Conservation (phyloP, 1,140 invertebrate genomes). For the Orussus abietinus region DNA sequence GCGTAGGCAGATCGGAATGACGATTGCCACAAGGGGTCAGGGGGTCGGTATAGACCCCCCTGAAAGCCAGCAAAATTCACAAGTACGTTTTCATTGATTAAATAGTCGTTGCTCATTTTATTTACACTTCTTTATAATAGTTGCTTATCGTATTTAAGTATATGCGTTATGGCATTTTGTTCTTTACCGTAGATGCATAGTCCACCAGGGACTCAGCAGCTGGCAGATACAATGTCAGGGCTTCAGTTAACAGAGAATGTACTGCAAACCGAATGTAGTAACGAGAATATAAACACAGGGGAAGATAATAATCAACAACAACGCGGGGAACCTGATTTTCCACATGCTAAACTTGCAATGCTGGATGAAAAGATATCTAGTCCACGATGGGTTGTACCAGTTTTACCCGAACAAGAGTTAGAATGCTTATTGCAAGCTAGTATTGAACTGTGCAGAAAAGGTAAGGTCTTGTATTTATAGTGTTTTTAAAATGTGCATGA, state of each 20-base stretch:
- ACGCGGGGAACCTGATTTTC: conserved; percentile 71
- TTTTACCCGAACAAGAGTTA: conserved; percentile 92
- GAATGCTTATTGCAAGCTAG: conserved; percentile 87
- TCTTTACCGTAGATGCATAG: conserved; percentile 41
- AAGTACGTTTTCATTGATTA: conserved; percentile 40
- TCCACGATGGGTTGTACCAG: conserved; percentile 94
- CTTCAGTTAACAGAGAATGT: conserved; percentile 48
- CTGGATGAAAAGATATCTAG: conserved; percentile 94
- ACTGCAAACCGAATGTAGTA: conserved; percentile 37
- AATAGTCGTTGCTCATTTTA: conserved; percentile 12
- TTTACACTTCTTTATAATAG: background rate
- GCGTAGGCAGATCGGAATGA: conserved; percentile 48
- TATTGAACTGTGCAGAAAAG: conserved; percentile 78
- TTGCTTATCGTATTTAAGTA: background rate
- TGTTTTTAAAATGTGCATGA: background rate
- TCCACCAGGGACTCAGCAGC: conserved; percentile 50
- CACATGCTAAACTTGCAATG: conserved; percentile 76
- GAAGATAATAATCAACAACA: conserved; percentile 51
- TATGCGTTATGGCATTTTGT: background rate
- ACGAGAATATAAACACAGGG: conserved; percentile 33
- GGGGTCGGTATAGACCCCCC: conserved; percentile 57
- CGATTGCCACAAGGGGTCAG: conserved; percentile 62
- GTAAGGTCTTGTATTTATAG: conserved; percentile 50
- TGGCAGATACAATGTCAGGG: conserved; percentile 46
- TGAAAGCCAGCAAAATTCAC: conserved; percentile 56